phyloP scores from a whole-genome alignment of 2,797 vertebrate genomes.

The Dryobates pubescens region DNA sequence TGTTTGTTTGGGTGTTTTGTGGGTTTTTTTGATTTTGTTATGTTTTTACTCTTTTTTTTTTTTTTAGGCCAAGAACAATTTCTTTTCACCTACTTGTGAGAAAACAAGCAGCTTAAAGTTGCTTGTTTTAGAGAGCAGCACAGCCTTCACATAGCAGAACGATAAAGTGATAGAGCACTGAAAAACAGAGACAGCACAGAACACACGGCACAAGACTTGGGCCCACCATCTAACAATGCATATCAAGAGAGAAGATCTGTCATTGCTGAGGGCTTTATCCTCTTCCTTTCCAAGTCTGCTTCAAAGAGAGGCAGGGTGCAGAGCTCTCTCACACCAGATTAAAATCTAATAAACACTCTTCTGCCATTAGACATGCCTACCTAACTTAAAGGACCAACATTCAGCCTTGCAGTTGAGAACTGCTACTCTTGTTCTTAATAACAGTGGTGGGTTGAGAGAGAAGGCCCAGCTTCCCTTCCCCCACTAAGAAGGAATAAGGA shows the following conservation, averaged over 20 bases:
- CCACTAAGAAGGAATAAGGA: too few species aligned
- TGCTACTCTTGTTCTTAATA: too few species aligned
- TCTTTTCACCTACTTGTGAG: rapidly evolving
- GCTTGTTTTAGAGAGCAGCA: not conserved
- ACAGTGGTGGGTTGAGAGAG: too few species aligned
- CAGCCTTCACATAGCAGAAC: not conserved
- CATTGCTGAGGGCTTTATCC: not conserved
- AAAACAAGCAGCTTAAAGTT: not conserved
- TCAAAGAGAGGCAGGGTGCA: not conserved
- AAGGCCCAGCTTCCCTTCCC: too few species aligned
- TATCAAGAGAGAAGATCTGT: not conserved
- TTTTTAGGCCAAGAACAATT: not conserved
- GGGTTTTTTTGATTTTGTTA: too few species aligned
- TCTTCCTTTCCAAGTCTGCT: not conserved
- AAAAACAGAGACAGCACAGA: not conserved
- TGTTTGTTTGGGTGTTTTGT: too few species aligned
- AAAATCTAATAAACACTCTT: not conserved
- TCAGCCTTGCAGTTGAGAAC: too few species aligned
- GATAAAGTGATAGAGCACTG: not conserved
- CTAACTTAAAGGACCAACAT: not conserved
- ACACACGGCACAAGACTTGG: rapidly evolving
- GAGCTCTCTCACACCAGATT: not conserved
- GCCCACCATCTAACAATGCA: rapidly evolving
- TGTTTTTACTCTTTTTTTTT: not conserved
- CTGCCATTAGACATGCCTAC: not conserved